Conservation (phyloP, 2,888 invertebrate species). For the Iphiclides podalirius region DNA sequence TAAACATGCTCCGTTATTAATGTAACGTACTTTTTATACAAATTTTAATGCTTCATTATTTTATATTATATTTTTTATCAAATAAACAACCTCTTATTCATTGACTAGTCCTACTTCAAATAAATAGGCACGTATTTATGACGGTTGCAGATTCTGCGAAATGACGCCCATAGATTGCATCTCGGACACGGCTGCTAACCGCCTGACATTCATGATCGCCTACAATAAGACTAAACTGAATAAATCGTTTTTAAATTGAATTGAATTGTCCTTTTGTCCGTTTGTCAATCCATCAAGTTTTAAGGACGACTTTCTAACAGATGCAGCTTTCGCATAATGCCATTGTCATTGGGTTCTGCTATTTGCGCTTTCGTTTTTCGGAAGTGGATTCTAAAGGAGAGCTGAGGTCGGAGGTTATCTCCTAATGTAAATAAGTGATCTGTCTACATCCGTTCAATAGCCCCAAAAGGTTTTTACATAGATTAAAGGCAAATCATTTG, state of each 20-base stretch:
- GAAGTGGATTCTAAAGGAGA: neutral
- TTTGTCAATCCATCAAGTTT: slow-evolving; percentile 22
- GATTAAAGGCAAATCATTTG: too few species aligned
- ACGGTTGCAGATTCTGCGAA: slow-evolving; percentile 2
- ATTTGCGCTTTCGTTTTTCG: neutral
- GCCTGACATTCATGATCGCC: slow-evolving; percentile 16
- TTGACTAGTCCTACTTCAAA: too few species aligned
- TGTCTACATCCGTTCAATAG: too few species aligned
- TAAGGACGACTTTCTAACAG: slow-evolving; percentile 24
- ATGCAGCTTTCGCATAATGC: slow-evolving; percentile 11
- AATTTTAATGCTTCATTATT: too few species aligned
- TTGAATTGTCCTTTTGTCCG: slow-evolving; percentile 25
- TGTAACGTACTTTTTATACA: too few species aligned
- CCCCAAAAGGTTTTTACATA: too few species aligned
- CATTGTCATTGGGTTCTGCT: slow-evolving; percentile 6
- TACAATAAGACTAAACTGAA: slow-evolving; percentile 21
- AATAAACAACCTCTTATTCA: too few species aligned
- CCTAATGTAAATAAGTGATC: too few species aligned
- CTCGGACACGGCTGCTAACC: slow-evolving; percentile 10
- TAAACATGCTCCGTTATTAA: too few species aligned
- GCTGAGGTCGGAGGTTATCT: neutral
- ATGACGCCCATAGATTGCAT: slow-evolving; percentile 4
- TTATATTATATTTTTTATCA: too few species aligned
- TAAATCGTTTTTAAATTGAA: slow-evolving; percentile 25
- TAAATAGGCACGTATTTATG: too few species aligned